These are phyloP conservation scores for Sebastiscus albofasciatus DNA, from an alignment of 2,797 vertebrate genomes.

Conservation along the genomic window DNA sequence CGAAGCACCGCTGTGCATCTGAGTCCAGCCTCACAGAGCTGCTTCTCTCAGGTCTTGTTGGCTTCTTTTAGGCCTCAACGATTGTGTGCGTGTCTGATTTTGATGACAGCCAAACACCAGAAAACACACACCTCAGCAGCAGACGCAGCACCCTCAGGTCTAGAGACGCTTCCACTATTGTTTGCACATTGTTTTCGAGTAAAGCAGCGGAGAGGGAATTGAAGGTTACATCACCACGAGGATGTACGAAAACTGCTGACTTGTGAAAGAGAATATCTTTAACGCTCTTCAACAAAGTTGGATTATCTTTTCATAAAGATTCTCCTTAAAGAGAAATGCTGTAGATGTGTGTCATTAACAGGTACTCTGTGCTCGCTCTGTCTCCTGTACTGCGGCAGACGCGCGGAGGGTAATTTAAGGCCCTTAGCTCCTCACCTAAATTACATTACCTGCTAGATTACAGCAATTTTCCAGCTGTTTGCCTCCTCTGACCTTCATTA, in stretches of 20 bases:
- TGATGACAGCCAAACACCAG: constrained; percentile 12
- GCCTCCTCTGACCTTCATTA: constrained; percentile 74
- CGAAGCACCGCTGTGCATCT: neutral
- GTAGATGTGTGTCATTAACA: constrained; percentile 18
- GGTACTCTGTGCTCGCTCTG: neutral
- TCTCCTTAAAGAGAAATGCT: neutral
- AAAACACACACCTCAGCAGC: constrained; percentile 4
- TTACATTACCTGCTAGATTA: constrained; percentile 78
- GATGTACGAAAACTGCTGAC: neutral
- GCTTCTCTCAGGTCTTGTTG: neutral
- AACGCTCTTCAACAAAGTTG: no score
- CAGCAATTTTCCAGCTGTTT: constrained; percentile 76
- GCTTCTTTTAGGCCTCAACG: neutral
- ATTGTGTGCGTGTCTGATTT: neutral
- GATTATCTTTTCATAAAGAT: constrained; percentile 1
- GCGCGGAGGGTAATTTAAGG: constrained; percentile 55
- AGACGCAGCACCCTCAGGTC: neutral
- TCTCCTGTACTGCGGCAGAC: constrained; percentile 6
- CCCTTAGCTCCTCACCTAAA: constrained; percentile 66
- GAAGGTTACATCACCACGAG: constrained; percentile 1
- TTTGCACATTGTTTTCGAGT: neutral
- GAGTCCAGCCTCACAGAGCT: neutral
- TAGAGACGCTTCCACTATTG: neutral
- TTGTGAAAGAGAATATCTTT: neutral
- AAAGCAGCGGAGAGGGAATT: neutral